Percentiles rank a stretch among this genome's conserved stretches.
These are phyloP conservation scores for Archocentrus centrarchus DNA, from an alignment of 2,113 vertebrate species.

Conservation along the genomic window DNA sequence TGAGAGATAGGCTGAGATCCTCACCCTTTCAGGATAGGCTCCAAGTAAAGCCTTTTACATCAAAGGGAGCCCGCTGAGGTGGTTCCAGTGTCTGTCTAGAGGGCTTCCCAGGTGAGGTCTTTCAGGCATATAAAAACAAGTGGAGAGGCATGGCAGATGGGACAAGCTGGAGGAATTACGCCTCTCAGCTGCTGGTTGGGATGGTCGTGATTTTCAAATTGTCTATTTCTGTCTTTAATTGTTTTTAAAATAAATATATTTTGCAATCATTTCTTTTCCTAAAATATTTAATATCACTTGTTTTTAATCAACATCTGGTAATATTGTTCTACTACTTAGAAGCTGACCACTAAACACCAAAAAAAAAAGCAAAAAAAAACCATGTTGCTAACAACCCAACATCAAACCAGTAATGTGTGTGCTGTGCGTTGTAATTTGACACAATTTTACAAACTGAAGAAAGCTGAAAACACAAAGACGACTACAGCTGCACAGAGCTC, in stretches of 20 bases:
- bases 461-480: background rate
- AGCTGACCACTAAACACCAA: background rate
- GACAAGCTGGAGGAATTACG: slow-evolving; percentile 7
- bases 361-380: rapidly evolving
- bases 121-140: background rate
- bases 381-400: background rate
- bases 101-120: background rate
- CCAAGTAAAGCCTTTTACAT: background rate
- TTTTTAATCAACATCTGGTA: background rate
- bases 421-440: rapidly evolving
- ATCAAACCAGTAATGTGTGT: background rate
- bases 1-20: background rate
- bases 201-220: background rate
- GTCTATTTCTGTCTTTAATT: background rate
- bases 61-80: background rate
- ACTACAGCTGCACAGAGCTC: background rate
- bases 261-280: background rate
- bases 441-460: background rate
- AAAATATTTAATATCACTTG: background rate
- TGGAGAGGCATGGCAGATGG: background rate
- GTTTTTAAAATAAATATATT: background rate
- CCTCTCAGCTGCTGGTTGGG: background rate
- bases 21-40: background rate
- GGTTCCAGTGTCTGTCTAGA: background rate
- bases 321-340: background rate